phyloP scores from a whole-genome alignment of 2,888 invertebrate genomes.

The Tachina lurida region DNA sequence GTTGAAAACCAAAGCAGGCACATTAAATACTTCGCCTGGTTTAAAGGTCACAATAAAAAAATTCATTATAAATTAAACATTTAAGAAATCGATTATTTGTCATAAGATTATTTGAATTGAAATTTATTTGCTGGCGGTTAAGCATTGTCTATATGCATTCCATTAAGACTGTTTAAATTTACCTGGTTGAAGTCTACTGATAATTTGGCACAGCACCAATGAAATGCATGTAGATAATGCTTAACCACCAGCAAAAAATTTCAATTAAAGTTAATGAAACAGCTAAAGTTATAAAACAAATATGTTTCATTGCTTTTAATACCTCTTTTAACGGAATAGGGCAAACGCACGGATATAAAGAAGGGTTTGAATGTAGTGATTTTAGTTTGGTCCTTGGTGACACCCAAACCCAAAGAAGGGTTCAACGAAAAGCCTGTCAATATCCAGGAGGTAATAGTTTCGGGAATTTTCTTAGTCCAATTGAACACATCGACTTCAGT shows the following conservation, averaged over 20 bases:
- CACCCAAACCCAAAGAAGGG: conserved; percentile 88
- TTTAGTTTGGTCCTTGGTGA: conserved; percentile 87
- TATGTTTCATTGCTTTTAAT: background rate
- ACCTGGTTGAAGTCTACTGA: too few relatives aligned
- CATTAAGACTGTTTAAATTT: too few relatives aligned
- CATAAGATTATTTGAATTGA: background rate
- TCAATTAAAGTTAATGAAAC: too few relatives aligned
- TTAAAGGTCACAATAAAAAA: too few relatives aligned
- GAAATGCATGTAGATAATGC: too few relatives aligned
- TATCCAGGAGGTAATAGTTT: conserved; percentile 92
- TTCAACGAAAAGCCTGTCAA: conserved; percentile 91
- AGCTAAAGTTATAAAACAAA: too few relatives aligned
- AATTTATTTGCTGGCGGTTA: too few relatives aligned
- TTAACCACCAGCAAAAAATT: too few relatives aligned
- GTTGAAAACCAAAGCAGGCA: conserved; percentile 94
- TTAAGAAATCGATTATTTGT: too few relatives aligned
- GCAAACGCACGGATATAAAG: conserved; percentile 92
- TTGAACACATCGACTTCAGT: conserved; percentile 76
- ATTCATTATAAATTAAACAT: too few relatives aligned
- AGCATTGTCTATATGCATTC: too few relatives aligned
- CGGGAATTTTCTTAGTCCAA: conserved; percentile 86
- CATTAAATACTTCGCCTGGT: conserved; percentile 90
- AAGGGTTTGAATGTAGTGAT: conserved; percentile 91
- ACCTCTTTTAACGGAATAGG: conserved; percentile 92
- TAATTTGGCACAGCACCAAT: too few relatives aligned